A percentile compares a stretch with the other conserved stretches of the same genome.
These are phyloP conservation scores for Mamestra configurata DNA, from an alignment of 1,140 invertebrate genomes.

Conservation along the genomic window DNA sequence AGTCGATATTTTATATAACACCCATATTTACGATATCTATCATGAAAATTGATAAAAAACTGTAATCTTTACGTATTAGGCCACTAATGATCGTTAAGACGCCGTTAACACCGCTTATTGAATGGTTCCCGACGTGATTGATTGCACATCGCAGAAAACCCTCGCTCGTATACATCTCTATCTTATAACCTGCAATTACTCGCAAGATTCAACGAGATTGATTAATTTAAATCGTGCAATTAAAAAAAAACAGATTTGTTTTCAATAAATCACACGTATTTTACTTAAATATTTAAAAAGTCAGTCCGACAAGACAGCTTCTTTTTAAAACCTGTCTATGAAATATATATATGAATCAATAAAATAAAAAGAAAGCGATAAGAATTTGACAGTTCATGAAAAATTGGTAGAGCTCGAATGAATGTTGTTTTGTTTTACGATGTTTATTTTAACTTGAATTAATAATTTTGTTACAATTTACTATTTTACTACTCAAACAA, in stretches of 20 bases:
- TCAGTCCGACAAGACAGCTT: background rate
- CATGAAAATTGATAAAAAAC: constrained; percentile 9
- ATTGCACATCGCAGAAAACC: constrained; percentile 38
- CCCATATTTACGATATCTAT: background rate
- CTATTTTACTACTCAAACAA: background rate
- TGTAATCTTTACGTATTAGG: constrained; percentile 27
- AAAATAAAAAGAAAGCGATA: background rate
- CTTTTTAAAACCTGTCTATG: background rate
- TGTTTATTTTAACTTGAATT: background rate
- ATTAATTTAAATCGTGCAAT: background rate
- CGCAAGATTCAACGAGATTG: background rate
- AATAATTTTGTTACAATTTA: background rate
- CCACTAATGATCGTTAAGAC: constrained; percentile 42
- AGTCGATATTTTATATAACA: background rate
- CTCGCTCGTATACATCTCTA: background rate
- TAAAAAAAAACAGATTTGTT: background rate
- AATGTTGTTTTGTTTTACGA: background rate
- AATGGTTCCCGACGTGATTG: constrained; percentile 36
- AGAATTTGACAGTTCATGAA: background rate
- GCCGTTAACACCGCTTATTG: constrained; percentile 23
- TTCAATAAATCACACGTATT: background rate
- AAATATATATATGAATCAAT: background rate
- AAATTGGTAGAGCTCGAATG: background rate
- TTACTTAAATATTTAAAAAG: background rate
- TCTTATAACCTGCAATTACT: constrained; percentile 3